Evolutionary conservation across 1,140 invertebrate genomes (phyloP).

Genomic region (Trichonephila inaurata): DNA sequence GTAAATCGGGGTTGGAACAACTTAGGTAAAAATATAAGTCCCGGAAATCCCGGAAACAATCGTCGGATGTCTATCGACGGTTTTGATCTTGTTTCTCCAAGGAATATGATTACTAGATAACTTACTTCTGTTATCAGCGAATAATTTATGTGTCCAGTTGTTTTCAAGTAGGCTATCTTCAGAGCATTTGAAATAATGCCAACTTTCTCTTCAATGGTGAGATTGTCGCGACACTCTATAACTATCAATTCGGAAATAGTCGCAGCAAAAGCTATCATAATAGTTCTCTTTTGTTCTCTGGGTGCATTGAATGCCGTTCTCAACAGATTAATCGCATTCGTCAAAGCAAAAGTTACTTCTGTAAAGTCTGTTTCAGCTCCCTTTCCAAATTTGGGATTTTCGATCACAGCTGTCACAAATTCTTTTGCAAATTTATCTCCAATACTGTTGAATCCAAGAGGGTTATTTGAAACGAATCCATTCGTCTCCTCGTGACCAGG

Average conservation of each 20-base stretch:
- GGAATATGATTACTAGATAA: not conserved
- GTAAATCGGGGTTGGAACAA: not conserved
- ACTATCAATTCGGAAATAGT: conserved; percentile 9
- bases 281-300: not conserved
- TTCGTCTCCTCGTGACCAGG: too few species aligned
- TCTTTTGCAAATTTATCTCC: not conserved
- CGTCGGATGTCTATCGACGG: not conserved
- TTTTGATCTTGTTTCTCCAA: not conserved
- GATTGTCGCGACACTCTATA: not conserved
- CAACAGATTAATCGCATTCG: not conserved
- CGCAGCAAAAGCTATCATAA: conserved; percentile 8
- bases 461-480: not conserved
- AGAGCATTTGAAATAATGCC: not conserved
- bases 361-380: not conserved
- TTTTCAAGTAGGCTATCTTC: not conserved
- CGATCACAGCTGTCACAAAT: not conserved
- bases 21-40: not conserved
- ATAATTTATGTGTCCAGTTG: not conserved
- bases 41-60: not conserved
- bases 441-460: not conserved
- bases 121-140: not conserved
- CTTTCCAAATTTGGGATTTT: not conserved
- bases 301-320: not conserved
- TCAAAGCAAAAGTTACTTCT: not conserved
- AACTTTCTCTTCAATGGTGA: not conserved